Evolutionary conservation across 2,888 invertebrate genomes (phyloP), one percentile per base, ranked within the genome.

Genomic region (Tinea semifulvella): DNA sequence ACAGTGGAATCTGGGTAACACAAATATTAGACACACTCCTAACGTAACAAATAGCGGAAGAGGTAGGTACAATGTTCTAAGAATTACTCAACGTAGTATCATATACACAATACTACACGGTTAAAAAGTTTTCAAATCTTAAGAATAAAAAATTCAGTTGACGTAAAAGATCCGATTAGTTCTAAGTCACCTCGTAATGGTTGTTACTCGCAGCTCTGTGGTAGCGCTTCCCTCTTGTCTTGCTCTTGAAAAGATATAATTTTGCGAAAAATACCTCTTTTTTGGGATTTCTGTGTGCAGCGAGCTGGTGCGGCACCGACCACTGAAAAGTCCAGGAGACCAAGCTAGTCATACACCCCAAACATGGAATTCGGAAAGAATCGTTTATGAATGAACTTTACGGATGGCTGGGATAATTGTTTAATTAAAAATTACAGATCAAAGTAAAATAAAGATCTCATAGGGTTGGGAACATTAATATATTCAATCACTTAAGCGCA

Each of bases 291-390:
- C 48, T 52, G 49, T 51, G 47, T 18, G 53, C 47, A 20, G 43
- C 28, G 40, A 50, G 45, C 16, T 16, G 44, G 48, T 46, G 70
- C 71, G 53, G 49, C 47, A 59, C 58, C 56, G 67, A 60, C 71
- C 75, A 75, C 79, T 79, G 79, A 80, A 79, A 80, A 80, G 79
- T 69, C 79, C 80, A 80, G 36, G 2, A 36, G 17, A 36, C 36
- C 17, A 18, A 36, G 16, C 16, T 36, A 36, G 36, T 36, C 18
- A 36, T 16, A 36, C 6, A 18, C 36, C 18, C 36, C 31, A 10
- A 36, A 18, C 31, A 31, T 13, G 3, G n/a, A 14, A 14, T n/a
- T n/a, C n/a, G 13, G 31, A 31, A 31, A 31, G 31, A 31, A 31
- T 31, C 14, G 13, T 13, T 13, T 31, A 31, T 31, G 31, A 31